A percentile compares a stretch with the other conserved stretches of the same genome.
phyloP scores from a whole-genome alignment of 2,888 invertebrate species.

The Aplocera efformata region DNA sequence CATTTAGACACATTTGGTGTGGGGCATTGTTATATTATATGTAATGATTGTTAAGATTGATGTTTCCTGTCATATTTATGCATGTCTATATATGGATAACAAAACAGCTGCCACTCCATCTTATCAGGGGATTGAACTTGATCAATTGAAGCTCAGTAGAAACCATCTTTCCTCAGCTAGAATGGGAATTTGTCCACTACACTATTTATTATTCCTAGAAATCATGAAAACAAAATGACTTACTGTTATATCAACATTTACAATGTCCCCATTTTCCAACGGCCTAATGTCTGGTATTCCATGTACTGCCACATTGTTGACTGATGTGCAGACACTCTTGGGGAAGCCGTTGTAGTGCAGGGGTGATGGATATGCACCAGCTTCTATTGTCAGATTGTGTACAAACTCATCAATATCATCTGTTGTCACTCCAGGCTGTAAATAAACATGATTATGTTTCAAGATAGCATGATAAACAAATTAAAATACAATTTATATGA shows the following conservation, averaged over 20 bases:
- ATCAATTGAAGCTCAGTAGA: too few species aligned
- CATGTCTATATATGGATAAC: too few species aligned
- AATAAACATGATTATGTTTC: constrained; percentile 13
- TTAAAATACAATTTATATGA: not conserved
- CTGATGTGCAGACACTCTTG: constrained; percentile 94
- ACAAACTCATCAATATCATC: constrained; percentile 90
- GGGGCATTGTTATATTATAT: too few species aligned
- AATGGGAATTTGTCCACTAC: too few species aligned
- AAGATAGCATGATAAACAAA: not conserved
- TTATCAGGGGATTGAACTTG: too few species aligned
- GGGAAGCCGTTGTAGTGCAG: constrained; percentile 91
- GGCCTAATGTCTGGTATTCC: constrained; percentile 94
- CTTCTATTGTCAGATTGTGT: constrained; percentile 84
- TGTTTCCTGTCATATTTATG: too few species aligned
- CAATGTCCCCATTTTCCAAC: constrained; percentile 91
- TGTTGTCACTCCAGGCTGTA: constrained; percentile 89
- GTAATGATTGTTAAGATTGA: too few species aligned
- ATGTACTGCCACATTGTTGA: constrained; percentile 95
- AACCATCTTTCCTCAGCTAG: too few species aligned
- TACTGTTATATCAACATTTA: constrained; percentile 95
- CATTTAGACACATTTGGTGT: too few species aligned
- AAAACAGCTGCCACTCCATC: too few species aligned
- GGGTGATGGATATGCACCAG: constrained; percentile 94
- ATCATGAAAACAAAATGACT: too few species aligned
- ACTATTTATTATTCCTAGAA: too few species aligned